Conservation (phyloP, 2,797 vertebrate genomes). For the Huso huso region DNA sequence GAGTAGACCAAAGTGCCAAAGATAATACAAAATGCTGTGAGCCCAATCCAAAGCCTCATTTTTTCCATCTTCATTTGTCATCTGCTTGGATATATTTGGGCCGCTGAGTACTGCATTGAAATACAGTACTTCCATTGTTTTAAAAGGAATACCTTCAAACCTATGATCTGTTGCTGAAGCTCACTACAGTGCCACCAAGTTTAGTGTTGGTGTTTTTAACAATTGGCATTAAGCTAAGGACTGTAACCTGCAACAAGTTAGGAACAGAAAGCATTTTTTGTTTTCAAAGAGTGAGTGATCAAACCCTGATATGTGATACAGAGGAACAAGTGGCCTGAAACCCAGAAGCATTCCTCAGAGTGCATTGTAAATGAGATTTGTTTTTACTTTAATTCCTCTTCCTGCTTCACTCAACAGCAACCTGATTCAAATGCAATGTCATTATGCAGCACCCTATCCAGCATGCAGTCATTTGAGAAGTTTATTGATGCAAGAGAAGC, state of each 20-base stretch:
- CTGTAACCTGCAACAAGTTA: background rate
- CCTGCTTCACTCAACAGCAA: background rate
- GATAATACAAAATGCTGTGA: too few species aligned
- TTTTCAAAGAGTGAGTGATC: background rate
- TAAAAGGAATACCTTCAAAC: too few species aligned
- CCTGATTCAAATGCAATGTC: slow-evolving; percentile 3
- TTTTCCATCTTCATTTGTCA: too few species aligned
- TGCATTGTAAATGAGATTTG: slow-evolving; percentile 5
- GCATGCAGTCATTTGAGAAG: background rate
- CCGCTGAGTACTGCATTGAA: too few species aligned
- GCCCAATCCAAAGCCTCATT: too few species aligned
- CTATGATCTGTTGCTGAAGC: too few species aligned
- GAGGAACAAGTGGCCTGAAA: background rate
- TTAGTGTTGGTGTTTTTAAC: too few species aligned
- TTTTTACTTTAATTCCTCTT: slow-evolving; percentile 7
- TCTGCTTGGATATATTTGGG: too few species aligned
- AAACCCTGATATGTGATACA: background rate
- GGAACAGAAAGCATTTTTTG: background rate
- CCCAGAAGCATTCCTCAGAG: slow-evolving; percentile 2
- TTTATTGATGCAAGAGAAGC: background rate
- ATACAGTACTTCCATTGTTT: too few species aligned
- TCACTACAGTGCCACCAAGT: too few species aligned
- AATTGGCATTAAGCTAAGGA: too few species aligned
- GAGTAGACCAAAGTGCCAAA: too few species aligned
- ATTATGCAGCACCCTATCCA: slow-evolving; percentile 1